Base-by-base conservation (phyloP, 2,888 invertebrate genomes). In the Hydriomena furcata region DNA sequence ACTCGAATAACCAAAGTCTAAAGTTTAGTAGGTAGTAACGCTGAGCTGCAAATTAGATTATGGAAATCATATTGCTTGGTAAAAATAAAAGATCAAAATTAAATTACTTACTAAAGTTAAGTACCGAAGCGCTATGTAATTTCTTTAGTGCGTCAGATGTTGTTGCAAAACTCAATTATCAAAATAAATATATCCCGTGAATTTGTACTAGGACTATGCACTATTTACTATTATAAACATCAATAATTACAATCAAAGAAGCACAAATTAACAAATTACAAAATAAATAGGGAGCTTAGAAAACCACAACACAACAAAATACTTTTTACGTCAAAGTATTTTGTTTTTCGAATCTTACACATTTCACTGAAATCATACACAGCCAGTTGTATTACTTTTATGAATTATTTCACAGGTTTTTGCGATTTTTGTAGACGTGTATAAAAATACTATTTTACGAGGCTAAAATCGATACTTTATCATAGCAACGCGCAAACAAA, bases 401-500 rank as follows among this genome's bases (percentile, higher is more conserved):
- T 1, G 24, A 7, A 5, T 2, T 38, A 30, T 11, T 30, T 36
- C 20, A 12, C n/a, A 20, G 8, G 4, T 17, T 21, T 43, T 5
- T 21, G 2, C 36, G 2, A 8, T 7, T 41, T 41, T 30, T 41
- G 36, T 41, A 41, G 35, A 36, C n/a, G 28, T 49, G 28, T 40
- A 41, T 30, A 45, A 27, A 35, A 44, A 35, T 34, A 43, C 32
- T 25, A 25, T 8, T 34, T 38, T 20, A 2, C 8, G 5, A 7
- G 13, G 21, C 3, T n/a, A 42, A 46, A 42, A 36, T 86, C 86
- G 73, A 86, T 86, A 82, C 49, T 46, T 57, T 51, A 66, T 82
- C 47, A n/a, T 80, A 73, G 71, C 74, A 69, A 84, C 84, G 56
- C 38, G 32, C 74, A 84, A 84, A 83, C 82, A 84, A 84, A 82